Base-by-base conservation (phyloP, 2,888 invertebrate species). In the Lysandra bellargus region DNA sequence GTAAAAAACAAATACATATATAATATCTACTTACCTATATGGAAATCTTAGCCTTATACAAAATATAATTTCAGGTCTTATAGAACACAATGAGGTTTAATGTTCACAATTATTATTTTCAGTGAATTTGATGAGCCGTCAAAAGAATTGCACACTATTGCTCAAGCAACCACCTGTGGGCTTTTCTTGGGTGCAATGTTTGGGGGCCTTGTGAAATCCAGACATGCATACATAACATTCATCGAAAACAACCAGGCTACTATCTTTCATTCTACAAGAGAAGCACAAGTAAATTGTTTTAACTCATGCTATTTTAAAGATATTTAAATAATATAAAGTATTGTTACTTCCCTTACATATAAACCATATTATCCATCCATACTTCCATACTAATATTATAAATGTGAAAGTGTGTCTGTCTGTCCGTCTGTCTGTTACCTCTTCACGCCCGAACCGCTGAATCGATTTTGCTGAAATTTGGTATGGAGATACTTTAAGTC, bases 211-310 rank as follows among this genome's bases (percentile, higher is more conserved):
- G 86, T 95, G 2, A 90, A 93, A 83, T 96, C 97, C 14, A 93
- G 95, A 83, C 86, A 87, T 4, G 95, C 96, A 1, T 97, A 96
- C 84, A 82, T 96, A 72, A 93, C 96, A 84, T 97, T 97, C 84
- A 96, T 97, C 88, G 96, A 96, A 87, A 96, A 95, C 82, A 97
- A 97, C 89, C 96, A 97, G 91, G 97, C 97, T 9, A 96, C 97
- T 4, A 93, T 95, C 78, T 97, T 96, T 87, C 90, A 90, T 78
- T 95, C 95, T 78, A 96, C 96, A 81, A 87, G 95, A 7, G 95
- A 97, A 79, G 97, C 97, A 3, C 96, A 97, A 93, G 97, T 96
- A 92, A 82, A 53, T 73, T 44, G 37, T 76, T 78, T 76, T 76
- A 78, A 14, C 12, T 49, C 2, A 9, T 49, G 9, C 49, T 49